Conservation (phyloP, 1,140 invertebrate genomes). For the Paracyclopina nana region DNA sequence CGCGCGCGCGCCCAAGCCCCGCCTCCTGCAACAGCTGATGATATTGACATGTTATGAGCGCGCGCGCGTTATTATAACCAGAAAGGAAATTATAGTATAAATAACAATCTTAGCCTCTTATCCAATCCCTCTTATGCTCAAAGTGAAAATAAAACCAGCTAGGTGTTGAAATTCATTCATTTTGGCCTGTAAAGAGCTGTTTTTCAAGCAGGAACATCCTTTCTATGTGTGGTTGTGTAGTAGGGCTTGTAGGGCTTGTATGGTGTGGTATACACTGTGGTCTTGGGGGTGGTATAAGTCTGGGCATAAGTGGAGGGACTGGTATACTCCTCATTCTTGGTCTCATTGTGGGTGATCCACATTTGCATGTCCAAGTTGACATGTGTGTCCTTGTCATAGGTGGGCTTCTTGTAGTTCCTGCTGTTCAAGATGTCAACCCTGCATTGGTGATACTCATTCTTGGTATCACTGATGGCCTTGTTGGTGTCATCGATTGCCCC, state of each 20-base stretch:
- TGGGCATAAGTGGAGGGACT: no score
- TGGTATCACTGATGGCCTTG: conserved; percentile 3
- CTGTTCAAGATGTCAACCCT: background rate
- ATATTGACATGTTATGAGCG: no score
- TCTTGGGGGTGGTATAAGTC: no score
- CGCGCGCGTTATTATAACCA: no score
- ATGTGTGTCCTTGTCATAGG: background rate
- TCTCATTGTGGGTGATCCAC: background rate
- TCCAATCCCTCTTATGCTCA: no score
- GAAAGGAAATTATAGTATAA: no score
- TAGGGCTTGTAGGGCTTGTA: conserved; percentile 3
- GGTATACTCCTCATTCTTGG: conserved; percentile 1
- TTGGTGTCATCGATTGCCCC: background rate
- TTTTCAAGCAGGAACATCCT: background rate
- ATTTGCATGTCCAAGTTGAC: background rate
- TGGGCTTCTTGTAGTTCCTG: background rate
- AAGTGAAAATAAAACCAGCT: no score
- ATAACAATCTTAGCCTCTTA: no score
- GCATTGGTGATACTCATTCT: background rate
- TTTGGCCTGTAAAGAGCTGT: background rate
- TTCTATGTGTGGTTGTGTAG: background rate
- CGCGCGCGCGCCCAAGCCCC: no score
- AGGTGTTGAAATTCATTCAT: no score
- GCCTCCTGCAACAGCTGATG: no score
- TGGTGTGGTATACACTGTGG: no score